phyloP scores from a whole-genome alignment of 2,113 vertebrate species.

The Acinonyx jubatus region DNA sequence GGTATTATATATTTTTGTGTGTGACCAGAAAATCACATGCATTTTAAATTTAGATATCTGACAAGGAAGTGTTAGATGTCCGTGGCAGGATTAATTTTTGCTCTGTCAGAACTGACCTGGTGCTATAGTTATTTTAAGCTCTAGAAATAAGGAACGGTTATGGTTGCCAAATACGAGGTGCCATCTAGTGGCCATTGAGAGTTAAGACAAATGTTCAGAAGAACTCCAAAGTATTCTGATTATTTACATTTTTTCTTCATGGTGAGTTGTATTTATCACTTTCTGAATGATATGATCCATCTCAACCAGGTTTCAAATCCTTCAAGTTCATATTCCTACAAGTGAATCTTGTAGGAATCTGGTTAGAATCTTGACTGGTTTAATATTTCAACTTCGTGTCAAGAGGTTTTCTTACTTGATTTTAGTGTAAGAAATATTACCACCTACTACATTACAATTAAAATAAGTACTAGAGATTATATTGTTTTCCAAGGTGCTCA shows the following conservation, averaged over 20 bases:
- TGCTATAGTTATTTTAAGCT: neutral
- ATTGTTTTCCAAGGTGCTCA: neutral
- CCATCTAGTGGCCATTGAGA: constrained; percentile 83
- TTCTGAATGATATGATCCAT: neutral
- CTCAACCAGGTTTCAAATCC: neutral
- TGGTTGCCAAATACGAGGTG: constrained; percentile 78
- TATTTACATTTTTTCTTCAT: neutral
- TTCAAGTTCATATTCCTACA: neutral
- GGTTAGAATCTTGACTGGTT: neutral
- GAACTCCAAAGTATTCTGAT: neutral
- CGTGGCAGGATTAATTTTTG: neutral
- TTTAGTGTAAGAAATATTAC: neutral
- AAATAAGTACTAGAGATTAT: neutral
- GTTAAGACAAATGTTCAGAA: neutral
- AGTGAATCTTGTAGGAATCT: neutral
- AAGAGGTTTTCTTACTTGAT: constrained; percentile 3
- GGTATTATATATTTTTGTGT: neutral
- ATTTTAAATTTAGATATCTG: neutral
- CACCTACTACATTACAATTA: neutral
- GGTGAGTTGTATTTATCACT: neutral
- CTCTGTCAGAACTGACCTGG: neutral
- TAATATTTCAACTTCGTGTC: neutral
- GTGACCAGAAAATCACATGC: neutral
- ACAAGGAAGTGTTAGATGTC: neutral
- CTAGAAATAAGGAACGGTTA: neutral